phyloP scores from a whole-genome alignment of 2,113 vertebrate species.

The Nibea coibor region DNA sequence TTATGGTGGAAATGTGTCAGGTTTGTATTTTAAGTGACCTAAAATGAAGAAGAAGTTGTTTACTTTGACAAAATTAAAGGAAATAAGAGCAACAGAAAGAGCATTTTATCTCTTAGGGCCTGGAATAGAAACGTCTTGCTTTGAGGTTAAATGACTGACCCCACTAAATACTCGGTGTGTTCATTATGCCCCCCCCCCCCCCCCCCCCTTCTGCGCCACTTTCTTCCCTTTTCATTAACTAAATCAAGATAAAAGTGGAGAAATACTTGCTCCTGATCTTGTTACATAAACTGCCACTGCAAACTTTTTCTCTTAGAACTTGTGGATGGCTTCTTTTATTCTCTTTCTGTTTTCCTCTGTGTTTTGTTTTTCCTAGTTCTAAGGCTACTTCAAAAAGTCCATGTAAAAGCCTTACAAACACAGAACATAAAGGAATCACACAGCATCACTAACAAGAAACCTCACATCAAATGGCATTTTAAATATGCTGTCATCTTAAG shows the following conservation, averaged over 20 bases:
- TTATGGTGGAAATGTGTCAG: not conserved
- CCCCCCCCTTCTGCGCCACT: not conserved
- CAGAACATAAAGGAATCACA: constrained; percentile 22
- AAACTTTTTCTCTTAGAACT: not conserved
- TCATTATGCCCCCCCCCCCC: not conserved
- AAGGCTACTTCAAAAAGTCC: not conserved
- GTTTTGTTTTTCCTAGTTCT: not conserved
- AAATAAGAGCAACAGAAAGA: not conserved
- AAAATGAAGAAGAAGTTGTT: not conserved
- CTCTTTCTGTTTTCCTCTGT: not conserved
- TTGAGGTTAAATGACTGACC: not conserved
- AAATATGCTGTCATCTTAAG: constrained; percentile 6
- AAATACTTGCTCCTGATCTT: not conserved
- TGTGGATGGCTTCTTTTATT: not conserved
- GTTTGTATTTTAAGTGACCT: not conserved
- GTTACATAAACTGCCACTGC: not conserved
- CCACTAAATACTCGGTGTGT: not conserved
- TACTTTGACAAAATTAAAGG: not conserved
- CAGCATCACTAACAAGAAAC: constrained; percentile 21
- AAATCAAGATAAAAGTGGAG: not conserved
- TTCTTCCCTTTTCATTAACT: not conserved
- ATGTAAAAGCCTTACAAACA: constrained; percentile 22
- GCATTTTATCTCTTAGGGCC: not conserved
- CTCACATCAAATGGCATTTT: constrained; percentile 34
- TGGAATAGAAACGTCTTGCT: not conserved